A percentile compares a stretch with the other conserved stretches of the same genome.
phyloP scores from a whole-genome alignment of 2,113 vertebrate species.

The Pterocles orientalis region DNA sequence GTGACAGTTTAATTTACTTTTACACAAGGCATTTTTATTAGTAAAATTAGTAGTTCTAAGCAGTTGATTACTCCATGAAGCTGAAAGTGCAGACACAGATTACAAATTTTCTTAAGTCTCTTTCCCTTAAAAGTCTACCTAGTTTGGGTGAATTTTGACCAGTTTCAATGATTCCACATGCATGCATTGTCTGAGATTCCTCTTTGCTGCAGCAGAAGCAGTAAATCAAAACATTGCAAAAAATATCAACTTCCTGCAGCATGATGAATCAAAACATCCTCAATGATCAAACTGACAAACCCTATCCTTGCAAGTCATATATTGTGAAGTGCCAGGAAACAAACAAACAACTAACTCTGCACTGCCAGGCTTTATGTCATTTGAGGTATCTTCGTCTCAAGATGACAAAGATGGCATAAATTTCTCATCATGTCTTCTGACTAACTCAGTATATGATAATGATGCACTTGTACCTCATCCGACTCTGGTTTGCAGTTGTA shows the following conservation, averaged over 20 bases:
- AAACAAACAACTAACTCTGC: not conserved
- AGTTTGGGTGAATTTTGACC: not conserved
- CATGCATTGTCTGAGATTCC: not conserved
- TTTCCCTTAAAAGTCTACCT: not conserved
- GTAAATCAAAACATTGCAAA: not conserved
- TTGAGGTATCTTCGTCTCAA: not conserved
- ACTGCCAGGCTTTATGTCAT: not conserved
- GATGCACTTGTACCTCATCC: not conserved
- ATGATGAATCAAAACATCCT: not conserved
- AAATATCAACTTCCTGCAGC: not conserved
- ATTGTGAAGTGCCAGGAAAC: not conserved
- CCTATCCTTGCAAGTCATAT: not conserved
- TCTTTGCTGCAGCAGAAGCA: not conserved
- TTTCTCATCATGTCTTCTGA: not conserved
- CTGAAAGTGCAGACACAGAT: not conserved
- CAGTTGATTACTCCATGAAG: not conserved
- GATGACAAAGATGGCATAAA: not conserved
- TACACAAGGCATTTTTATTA: not conserved
- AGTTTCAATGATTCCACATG: not conserved
- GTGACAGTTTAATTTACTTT: constrained; percentile 11
- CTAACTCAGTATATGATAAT: not conserved
- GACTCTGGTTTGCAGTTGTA: not conserved
- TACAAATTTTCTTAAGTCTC: not conserved
- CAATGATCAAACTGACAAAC: not conserved
- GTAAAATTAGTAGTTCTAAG: not conserved